Evolutionary conservation across 2,888 invertebrate species (phyloP), one percentile per base, ranked within the genome.

Genomic region (Rhogogaster chlorosoma): DNA sequence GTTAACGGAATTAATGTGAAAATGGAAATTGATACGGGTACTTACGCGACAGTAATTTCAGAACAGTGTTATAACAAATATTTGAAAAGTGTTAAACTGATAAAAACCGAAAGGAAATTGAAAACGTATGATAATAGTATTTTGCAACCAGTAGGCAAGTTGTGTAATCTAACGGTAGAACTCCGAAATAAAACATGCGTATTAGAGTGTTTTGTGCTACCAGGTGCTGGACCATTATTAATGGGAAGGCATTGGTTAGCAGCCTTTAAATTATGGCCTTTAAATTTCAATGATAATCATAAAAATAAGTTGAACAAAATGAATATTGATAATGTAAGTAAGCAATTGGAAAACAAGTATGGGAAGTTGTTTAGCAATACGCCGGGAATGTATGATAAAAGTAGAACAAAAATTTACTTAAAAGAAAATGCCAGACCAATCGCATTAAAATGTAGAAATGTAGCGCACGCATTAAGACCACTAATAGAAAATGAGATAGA

Each of bases 11-110:
- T n/a, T n/a, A n/a, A n/a, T n/a, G n/a, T n/a, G n/a, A n/a, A n/a
- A n/a, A n/a, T n/a, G 71, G 71, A 73, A 73, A 38, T 73, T 12
- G 71, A 73, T 42, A 36, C 71, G 22, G 71, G 71, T 38, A 38
- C 71, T 12, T 73, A 36, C 36, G 36, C 71, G n/a, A 73, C 71
- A n/a, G 18, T 73, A 18, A 38, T 73, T n/a, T 73, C 71, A 15
- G n/a, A 73, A 22, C 7, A 42, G 29, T 12, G 2, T 10, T n/a
- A 36, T 29, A 22, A 32, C 7, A n/a, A 73, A n/a, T 3, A 73
- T 36, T 73, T 73, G 7, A 36, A 18, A 73, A 73, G 36, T 32
- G 2, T 3, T 36, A 42, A 36, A 29, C 10, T n/a, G 2, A 12
- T 15, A n/a, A 9, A n/a, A 32, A 73, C 38, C 6, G 18, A 15